A percentile compares a stretch with the other conserved stretches of the same genome.
These are phyloP conservation scores for Tortricodes alternella DNA, from an alignment of 2,888 invertebrate species.

Conservation along the genomic window DNA sequence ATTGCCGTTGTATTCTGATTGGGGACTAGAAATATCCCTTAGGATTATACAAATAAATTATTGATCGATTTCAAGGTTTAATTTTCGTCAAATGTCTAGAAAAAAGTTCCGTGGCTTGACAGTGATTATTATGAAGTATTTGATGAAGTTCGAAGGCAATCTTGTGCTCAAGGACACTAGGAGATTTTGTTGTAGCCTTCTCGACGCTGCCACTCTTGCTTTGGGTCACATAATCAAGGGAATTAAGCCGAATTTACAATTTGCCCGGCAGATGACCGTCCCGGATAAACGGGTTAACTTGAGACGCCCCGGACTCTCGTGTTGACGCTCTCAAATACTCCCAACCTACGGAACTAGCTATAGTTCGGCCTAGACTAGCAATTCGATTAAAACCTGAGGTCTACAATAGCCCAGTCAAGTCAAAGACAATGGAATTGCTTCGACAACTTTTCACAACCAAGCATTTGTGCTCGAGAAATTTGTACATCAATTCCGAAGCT, in stretches of 20 bases:
- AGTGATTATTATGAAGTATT: no score
- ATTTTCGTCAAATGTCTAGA: no score
- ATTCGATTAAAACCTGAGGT: constrained; percentile 6
- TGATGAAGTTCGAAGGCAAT: no score
- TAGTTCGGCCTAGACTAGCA: not conserved
- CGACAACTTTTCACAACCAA: not conserved
- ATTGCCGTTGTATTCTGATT: no score
- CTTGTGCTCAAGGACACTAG: no score
- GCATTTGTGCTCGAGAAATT: not conserved
- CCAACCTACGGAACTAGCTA: constrained; percentile 18
- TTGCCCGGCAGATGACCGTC: constrained; percentile 39
- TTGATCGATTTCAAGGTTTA: no score
- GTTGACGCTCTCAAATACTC: constrained; percentile 19
- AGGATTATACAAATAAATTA: no score
- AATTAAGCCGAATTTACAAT: constrained; percentile 41
- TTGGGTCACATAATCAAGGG: constrained; percentile 28
- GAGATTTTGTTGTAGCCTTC: not conserved
- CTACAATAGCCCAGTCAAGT: not conserved
- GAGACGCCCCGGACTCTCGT: constrained; percentile 4
- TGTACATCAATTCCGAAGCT: no score
- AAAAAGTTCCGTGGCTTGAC: no score
- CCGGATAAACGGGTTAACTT: constrained; percentile 34
- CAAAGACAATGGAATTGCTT: not conserved
- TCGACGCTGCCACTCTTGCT: not conserved
- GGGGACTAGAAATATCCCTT: no score